Base-by-base conservation (phyloP, 2,113 vertebrate species). In the Ascaphus truei region DNA sequence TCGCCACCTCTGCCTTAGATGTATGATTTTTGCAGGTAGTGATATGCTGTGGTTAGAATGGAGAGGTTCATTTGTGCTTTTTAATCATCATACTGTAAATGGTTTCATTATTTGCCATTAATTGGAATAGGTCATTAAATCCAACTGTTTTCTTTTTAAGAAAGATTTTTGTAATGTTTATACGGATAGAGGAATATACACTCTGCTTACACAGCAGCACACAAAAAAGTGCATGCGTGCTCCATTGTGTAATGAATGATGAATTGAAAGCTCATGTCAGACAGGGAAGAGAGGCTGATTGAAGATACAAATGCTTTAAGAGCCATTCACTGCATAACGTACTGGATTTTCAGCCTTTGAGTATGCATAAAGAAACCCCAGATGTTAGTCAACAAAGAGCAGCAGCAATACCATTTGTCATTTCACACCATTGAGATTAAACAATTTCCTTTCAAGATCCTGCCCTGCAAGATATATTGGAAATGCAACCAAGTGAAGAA, bases 311-410 rank as follows among this genome's bases (percentile, higher is more conserved):
- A 78, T 75, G 72, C 71, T 78, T 85, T 78, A 73, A 4, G 16
- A 81, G 64, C 64, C 50, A 77, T 76, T 84, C 72, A 75, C 73
- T 64, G 68, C 72, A 76, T 74, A 68, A n/a, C 50, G 75, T 51
- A 51, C 25, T 61, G 47, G 74, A 77, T 84, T 86, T 87, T 79
- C 80, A 78, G 79, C 73, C 71, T 78, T 81, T 85, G 85, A 84
- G 75, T 62, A 80, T 68, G 75, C 47, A 61, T 75, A 78, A 83
- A 77, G 84, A 75, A 77, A 68, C 75, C 76, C 51, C 51, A 80
- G 71, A 79, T 75, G 73, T 22, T 74, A 85, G 72, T 80, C 77
- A 77, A 78, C 63, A 76, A 79, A 81, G 62, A 74, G 79, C 56
- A 3, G 12, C 48, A 79, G 75, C 76, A 84, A 86, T 83, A 75